Evolutionary conservation across 2,888 invertebrate genomes (phyloP), one percentile per base, ranked within the genome.

Genomic region (Capitulum mitella): DNA sequence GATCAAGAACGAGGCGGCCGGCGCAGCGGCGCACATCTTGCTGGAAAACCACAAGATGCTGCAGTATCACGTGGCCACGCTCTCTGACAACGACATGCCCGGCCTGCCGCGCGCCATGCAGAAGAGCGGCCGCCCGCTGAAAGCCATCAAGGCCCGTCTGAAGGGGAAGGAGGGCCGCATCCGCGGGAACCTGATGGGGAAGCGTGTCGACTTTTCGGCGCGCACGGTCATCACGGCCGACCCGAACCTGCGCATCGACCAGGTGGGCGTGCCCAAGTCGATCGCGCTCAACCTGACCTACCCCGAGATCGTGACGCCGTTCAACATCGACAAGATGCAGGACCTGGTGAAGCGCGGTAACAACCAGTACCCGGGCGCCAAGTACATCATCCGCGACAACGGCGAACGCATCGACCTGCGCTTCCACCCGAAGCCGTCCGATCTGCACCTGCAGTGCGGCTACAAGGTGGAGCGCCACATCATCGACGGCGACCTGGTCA

Each of bases 231-330:
- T 96, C 85, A 98, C 97, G 34, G 97, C 96, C 0, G 96, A 97
- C 89, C 97, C 97, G 0, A 97, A 96, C 87, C 87, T 97, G 81
- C 90, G 95, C 82, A 98, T 95, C 85, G 97, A 95, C 86, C 96
- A 97, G 88, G 97, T 99, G 79, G 99, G 99, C 79, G 97, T 99
- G 2, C 99, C 99, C 0, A 89, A 97, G 79, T 96, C 97, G 48
- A 98, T 99, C 83, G 99, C 99, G 19, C 98, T 99, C 86, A 99
- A 99, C 86, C 89, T 99, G 84, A 99, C 99, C 78, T 99, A 98
- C 86, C 99, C 99, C 0, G 99, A 99, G 87, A 91, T 99, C 81
- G 99, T 99, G 0, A 99, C 99, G 0, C 98, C 99, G 0, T 99
- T 98, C 85, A 99, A 99, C 85, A 97, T 99, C 84, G 98, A 99